phyloP scores from a whole-genome alignment of 2,113 vertebrate species.

The Numida meleagris region DNA sequence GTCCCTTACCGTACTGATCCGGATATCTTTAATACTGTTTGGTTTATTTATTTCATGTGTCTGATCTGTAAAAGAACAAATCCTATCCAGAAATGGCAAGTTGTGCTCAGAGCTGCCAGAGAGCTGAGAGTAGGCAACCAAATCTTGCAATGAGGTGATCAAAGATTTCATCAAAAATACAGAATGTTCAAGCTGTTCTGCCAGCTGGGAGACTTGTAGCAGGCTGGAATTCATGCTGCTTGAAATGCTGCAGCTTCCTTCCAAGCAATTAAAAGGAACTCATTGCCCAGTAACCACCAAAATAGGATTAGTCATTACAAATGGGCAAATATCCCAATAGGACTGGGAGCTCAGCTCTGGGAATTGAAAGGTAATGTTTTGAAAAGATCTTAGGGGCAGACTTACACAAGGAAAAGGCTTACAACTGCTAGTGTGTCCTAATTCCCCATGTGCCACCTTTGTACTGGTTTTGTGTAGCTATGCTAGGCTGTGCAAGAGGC shows the following conservation, averaged over 20 bases:
- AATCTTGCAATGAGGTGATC: slow-evolving; percentile 69
- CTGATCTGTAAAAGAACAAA: slow-evolving; percentile 67
- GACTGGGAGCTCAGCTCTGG: neutral
- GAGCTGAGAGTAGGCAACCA: slow-evolving; percentile 72
- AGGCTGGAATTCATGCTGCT: slow-evolving; percentile 68
- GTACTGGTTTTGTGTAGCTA: neutral
- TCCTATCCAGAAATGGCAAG: slow-evolving; percentile 61
- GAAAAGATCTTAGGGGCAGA: neutral
- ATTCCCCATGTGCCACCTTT: neutral
- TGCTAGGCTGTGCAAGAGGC: neutral
- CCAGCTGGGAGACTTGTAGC: slow-evolving; percentile 65
- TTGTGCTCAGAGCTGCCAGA: slow-evolving; percentile 67
- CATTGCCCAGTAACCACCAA: slow-evolving; percentile 66
- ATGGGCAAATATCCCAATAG: slow-evolving; percentile 24
- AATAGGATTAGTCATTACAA: slow-evolving; percentile 55
- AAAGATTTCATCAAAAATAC: slow-evolving; percentile 75
- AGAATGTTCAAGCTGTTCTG: slow-evolving; percentile 75
- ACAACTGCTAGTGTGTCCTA: neutral
- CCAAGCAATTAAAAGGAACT: slow-evolving; percentile 50
- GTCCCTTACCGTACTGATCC: neutral
- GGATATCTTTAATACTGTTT: neutral
- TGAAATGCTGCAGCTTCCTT: slow-evolving; percentile 70
- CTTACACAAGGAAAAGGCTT: neutral
- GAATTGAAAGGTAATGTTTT: neutral
- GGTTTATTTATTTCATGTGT: slow-evolving; percentile 50